Percentiles rank a stretch among this genome's conserved stretches.
phyloP scores from a whole-genome alignment of 1,140 invertebrate genomes.

The Camponotus vicinus region DNA sequence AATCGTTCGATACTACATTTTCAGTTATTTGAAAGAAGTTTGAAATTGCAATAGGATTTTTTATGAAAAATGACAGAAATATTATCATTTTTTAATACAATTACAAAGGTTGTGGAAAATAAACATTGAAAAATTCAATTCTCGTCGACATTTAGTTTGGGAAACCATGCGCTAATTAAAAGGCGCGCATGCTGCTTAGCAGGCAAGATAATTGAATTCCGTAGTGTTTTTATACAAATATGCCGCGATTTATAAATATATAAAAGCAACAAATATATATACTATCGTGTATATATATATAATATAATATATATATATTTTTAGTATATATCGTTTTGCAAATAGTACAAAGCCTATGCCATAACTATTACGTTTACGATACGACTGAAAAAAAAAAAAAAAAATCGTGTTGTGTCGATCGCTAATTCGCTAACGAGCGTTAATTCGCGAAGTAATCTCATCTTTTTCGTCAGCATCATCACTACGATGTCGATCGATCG shows the following conservation, averaged over 20 bases:
- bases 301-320: constrained; percentile 42
- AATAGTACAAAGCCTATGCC: constrained; percentile 72
- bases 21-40: constrained; percentile 6
- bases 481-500: constrained; percentile 46
- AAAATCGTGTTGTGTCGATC: constrained; percentile 39
- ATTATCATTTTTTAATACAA: background rate
- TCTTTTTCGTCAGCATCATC: constrained; percentile 29
- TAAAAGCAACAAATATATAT: constrained; percentile 73
- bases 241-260: constrained; percentile 70
- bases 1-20: background rate
- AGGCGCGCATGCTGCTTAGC: constrained; percentile 35
- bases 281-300: constrained; percentile 50
- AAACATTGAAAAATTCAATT: background rate
- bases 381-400: constrained; percentile 23
- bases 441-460: constrained; percentile 24
- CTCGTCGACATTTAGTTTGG: constrained; percentile 10
- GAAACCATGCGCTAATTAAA: constrained; percentile 52
- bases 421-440: constrained; percentile 16
- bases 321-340: constrained; percentile 49
- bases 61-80: background rate
- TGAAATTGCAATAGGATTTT: background rate
- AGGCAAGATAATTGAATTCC: constrained; percentile 43
- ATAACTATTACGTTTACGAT: constrained; percentile 55
- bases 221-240: constrained; percentile 55
- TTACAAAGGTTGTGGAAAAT: background rate